Percentiles rank a stretch among this genome's conserved stretches.
These are phyloP conservation scores for Parus major DNA, from an alignment of 2,113 vertebrate genomes.

Conservation along the genomic window DNA sequence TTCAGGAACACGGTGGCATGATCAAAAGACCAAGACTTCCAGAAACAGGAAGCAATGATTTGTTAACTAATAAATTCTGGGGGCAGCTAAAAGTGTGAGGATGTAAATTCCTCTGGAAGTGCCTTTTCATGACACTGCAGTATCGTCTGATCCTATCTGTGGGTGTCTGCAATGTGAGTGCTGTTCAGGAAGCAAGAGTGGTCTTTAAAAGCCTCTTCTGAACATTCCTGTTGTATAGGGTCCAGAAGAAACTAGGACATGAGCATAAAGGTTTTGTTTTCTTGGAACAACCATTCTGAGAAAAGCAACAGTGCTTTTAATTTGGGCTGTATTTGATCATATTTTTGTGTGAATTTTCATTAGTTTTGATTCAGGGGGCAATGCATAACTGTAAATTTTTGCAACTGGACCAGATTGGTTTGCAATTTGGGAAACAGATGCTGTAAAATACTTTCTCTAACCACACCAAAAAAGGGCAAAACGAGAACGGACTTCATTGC, in stretches of 20 bases:
- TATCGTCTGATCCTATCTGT: neutral
- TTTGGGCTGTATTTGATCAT: neutral
- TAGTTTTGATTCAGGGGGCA: neutral
- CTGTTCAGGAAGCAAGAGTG: neutral
- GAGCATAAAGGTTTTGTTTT: neutral
- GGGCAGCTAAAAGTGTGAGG: neutral
- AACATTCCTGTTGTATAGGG: neutral
- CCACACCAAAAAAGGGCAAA: neutral
- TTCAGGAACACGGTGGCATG: neutral
- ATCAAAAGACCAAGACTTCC: neutral
- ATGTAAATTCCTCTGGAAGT: neutral
- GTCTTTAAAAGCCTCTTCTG: neutral
- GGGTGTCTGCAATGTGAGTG: neutral
- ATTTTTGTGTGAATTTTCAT: conserved; percentile 32
- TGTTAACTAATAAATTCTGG: neutral
- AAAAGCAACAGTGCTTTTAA: neutral
- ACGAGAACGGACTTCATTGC: neutral
- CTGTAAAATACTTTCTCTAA: neutral
- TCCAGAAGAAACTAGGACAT: neutral
- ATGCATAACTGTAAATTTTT: conserved; percentile 41
- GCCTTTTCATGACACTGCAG: neutral
- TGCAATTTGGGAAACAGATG: conserved; percentile 28
- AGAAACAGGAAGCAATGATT: conserved; percentile 10
- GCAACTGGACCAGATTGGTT: neutral
- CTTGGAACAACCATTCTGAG: neutral